phyloP scores from a whole-genome alignment of 2,888 invertebrate species.

The Sminthurinus aureus region DNA sequence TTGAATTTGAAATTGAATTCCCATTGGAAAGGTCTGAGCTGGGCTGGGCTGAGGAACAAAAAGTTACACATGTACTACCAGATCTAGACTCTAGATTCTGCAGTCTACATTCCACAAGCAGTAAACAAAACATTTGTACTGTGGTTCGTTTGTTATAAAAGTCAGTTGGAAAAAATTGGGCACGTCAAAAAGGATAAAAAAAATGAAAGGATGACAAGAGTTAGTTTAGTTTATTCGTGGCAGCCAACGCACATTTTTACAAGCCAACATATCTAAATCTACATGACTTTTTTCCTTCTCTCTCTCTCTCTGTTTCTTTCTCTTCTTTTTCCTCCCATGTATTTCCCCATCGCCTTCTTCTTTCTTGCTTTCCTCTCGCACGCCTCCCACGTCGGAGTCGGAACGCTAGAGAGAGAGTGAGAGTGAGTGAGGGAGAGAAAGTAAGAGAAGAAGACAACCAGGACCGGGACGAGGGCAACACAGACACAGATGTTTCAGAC shows the following conservation, averaged over 20 bases:
- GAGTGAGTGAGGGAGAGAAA: background rate
- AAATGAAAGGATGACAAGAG: background rate
- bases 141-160: background rate
- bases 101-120: background rate
- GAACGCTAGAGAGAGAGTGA: too few relatives aligned
- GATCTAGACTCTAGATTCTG: too few relatives aligned
- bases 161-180: constrained; percentile 1
- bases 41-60: background rate
- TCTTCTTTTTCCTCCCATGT: background rate
- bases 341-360: too few relatives aligned
- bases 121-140: background rate
- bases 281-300: background rate
- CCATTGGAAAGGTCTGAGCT: background rate
- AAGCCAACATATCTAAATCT: constrained; percentile 1
- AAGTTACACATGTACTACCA: too few relatives aligned
- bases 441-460: background rate
- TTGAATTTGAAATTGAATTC: constrained; percentile 1
- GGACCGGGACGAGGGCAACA: background rate
- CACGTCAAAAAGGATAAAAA: constrained; percentile 2
- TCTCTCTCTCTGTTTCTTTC: background rate
- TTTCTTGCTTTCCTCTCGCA: too few relatives aligned
- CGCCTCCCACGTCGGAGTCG: too few relatives aligned
- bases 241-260: constrained; percentile 4
- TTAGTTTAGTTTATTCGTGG: constrained; percentile 7
- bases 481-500: constrained; percentile 27